Percentiles rank a stretch among this genome's conserved stretches.
Evolutionary conservation across 2,113 vertebrate genomes (phyloP).

Genomic region (Macaca nemestrina): DNA sequence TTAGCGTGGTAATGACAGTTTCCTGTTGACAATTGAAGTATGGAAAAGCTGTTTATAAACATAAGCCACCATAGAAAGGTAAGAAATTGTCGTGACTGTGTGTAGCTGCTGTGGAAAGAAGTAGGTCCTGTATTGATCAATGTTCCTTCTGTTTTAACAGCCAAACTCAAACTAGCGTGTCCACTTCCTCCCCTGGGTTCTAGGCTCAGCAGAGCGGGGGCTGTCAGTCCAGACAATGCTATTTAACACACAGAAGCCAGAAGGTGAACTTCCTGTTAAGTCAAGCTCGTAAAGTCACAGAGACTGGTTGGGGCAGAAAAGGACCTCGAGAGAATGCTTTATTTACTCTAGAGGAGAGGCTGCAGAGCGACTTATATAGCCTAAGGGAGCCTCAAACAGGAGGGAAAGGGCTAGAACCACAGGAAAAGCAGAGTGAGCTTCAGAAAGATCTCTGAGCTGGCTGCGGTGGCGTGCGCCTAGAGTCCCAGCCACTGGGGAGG

Average conservation of each 20-base stretch:
- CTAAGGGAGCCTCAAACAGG: background rate
- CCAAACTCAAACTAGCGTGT: background rate
- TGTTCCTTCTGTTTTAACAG: background rate
- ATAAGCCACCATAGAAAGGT: background rate
- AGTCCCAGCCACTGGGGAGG: background rate
- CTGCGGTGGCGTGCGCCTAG: background rate
- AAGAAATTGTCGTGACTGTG: background rate
- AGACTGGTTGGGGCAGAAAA: background rate
- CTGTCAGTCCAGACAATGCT: background rate
- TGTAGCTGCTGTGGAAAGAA: background rate
- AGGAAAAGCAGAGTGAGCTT: background rate
- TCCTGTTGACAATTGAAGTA: background rate
- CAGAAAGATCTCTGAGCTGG: background rate
- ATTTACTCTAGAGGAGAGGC: background rate
- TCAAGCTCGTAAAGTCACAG: background rate
- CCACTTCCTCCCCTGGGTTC: background rate
- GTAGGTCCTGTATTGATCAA: background rate
- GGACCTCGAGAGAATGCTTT: background rate
- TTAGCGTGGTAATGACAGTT: background rate
- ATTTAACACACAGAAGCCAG: background rate
- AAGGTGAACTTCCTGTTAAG: background rate
- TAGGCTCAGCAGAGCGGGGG: background rate
- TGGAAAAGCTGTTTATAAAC: background rate
- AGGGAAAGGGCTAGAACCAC: background rate
- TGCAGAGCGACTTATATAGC: background rate